phyloP scores from a whole-genome alignment of 92 coral and sea anemone genomes.

The Epizoanthus stellaris region DNA sequence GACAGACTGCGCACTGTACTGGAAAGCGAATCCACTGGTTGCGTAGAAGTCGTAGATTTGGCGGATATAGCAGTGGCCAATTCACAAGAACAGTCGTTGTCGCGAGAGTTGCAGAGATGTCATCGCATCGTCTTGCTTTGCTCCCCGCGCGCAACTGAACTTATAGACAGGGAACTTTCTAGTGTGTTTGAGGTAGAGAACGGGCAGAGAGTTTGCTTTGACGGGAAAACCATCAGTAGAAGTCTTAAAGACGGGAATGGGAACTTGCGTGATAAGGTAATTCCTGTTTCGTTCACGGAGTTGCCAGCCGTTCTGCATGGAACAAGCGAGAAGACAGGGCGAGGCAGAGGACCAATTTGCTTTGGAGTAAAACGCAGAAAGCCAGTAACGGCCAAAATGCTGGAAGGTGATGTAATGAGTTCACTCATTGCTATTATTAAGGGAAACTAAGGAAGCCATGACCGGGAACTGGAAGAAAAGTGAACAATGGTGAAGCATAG shows the following conservation, averaged over 20 bases:
- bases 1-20: constrained; percentile 78
- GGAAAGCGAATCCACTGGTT: constrained; percentile 73
- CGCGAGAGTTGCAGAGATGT: constrained; percentile 59
- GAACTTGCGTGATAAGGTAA: constrained; percentile 62
- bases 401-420: constrained; percentile 71
- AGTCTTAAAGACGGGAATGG: constrained; percentile 62
- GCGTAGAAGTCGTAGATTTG: constrained; percentile 64
- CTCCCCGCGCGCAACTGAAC: constrained; percentile 67
- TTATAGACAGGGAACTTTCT: constrained; percentile 75
- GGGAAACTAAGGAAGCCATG: constrained; percentile 27
- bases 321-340: constrained; percentile 36
- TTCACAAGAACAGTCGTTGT: constrained; percentile 35
- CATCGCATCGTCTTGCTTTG: constrained; percentile 70
- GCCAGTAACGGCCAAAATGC: constrained; percentile 68
- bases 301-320: constrained; percentile 66
- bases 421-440: constrained; percentile 73
- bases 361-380: constrained; percentile 68
- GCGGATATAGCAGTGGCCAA: constrained; percentile 59
- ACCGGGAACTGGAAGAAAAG: not conserved
- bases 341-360: constrained; percentile 60
- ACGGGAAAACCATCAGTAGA: constrained; percentile 67
- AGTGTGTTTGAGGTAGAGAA: constrained; percentile 56
- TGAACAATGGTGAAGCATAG: not conserved
- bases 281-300: constrained; percentile 82
- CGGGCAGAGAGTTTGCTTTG: constrained; percentile 71